phyloP scores from a whole-genome alignment of 2,113 vertebrate genomes.

The Tenrec ecaudatus region DNA sequence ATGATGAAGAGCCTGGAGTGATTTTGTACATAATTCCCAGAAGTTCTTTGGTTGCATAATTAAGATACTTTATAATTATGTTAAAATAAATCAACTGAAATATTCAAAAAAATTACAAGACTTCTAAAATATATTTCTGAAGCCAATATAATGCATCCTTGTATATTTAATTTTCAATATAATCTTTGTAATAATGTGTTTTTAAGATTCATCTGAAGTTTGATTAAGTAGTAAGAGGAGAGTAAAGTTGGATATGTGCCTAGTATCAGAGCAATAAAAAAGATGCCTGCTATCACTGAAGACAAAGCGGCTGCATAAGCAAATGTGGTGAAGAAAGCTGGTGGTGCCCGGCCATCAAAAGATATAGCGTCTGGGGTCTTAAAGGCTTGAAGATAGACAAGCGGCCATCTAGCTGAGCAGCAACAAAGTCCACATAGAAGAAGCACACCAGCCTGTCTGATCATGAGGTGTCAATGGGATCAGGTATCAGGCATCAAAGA shows the following conservation, averaged over 20 bases:
- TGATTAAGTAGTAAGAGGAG: conserved; percentile 47
- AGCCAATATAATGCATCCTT: background rate
- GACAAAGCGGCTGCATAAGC: no score
- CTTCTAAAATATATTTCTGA: background rate
- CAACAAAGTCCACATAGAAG: no score
- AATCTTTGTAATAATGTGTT: background rate
- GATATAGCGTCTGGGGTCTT: no score
- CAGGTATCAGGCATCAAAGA: no score
- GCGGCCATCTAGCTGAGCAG: no score
- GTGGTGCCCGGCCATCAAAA: no score
- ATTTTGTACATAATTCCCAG: conserved; percentile 69
- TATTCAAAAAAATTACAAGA: conserved; percentile 59
- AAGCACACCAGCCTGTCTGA: no score
- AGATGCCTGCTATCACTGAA: conserved; percentile 31
- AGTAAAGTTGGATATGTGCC: background rate
- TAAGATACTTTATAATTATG: conserved; percentile 72
- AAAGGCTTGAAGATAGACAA: no score
- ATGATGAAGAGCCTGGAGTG: conserved; percentile 73
- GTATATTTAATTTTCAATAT: background rate
- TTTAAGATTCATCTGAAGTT: background rate
- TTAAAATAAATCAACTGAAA: conserved; percentile 64
- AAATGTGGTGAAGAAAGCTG: no score
- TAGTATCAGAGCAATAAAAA: background rate
- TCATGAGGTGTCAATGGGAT: no score
- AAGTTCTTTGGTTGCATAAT: conserved; percentile 71